Evolutionary conservation across 2,113 vertebrate genomes (phyloP), one percentile per base, ranked within the genome.

Genomic region (Grantiella picta): DNA sequence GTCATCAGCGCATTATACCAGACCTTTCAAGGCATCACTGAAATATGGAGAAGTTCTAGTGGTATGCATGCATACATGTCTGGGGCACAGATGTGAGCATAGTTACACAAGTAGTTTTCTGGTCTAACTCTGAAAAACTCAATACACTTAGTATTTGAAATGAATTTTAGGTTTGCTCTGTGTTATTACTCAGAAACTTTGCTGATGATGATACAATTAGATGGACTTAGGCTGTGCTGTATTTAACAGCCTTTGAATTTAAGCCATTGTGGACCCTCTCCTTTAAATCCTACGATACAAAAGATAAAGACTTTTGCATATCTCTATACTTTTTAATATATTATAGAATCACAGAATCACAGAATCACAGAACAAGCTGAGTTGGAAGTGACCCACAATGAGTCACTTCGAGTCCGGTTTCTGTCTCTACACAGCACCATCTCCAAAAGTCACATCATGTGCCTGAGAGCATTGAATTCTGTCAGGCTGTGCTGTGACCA

Each of bases 61-160:
- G 25, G 11, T n/a, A 38, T 31, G 5, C 9, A 38, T 3, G 3
- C 5, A 8, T n/a, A 15, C 21, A 8, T 13, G 6, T n/a, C 25
- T 71, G 47, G 9, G 23, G 6, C 31, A 54, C 1, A 3, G 25
- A 59, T 16, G 10, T 7, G 12, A 7, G 8, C 22, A 57, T 3
- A 79, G 5, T 49, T 50, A 28, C 11, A n/a, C 7, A 52, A 20
- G 15, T 5, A 36, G 16, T 38, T 71, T 91, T 49, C 28, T 64
- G 8, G 15, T 64, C 8, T 49, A 68, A 49, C 12, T 64, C 31
- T 64, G 65, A 82, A 87, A 75, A 94, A 33, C 6, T 47, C 35
- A 33, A 8, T 11, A 40, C 31, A 36, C 10, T 53, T 40, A 5
- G 10, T 27, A 45, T 50, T 86, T 54, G 9, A 75, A 83, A 52